Evolutionary conservation across 2,888 invertebrate species (phyloP).

Genomic region (Morpho helenor): DNA sequence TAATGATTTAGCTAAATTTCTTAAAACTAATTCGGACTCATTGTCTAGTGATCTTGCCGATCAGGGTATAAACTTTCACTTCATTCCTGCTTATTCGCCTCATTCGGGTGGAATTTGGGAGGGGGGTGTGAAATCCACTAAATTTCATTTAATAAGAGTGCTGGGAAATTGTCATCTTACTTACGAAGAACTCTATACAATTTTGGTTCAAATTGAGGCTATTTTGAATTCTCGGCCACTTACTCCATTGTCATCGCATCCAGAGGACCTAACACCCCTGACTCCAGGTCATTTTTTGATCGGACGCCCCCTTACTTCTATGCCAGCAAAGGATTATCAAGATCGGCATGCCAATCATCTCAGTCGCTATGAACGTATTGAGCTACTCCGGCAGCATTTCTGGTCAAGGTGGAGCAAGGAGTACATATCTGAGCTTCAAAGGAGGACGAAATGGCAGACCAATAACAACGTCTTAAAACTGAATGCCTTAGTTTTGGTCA

Average conservation of each 20-base stretch:
- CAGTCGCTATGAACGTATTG: too few species aligned
- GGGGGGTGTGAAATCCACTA: constrained; percentile 21
- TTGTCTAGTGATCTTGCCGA: neutral
- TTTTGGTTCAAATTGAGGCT: constrained; percentile 22
- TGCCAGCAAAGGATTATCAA: too few species aligned
- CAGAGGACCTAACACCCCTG: constrained; percentile 18
- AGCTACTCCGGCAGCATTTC: too few species aligned
- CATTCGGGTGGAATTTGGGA: constrained; percentile 25
- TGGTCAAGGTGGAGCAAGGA: too few species aligned
- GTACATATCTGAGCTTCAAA: too few species aligned
- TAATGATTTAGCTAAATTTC: constrained; percentile 1
- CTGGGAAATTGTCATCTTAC: constrained; percentile 17
- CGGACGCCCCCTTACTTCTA: constrained; percentile 19
- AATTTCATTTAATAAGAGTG: constrained; percentile 19
- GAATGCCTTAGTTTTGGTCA: too few species aligned
- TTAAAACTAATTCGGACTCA: neutral
- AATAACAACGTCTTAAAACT: too few species aligned
- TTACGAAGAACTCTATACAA: constrained; percentile 26
- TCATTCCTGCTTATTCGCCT: constrained; percentile 19
- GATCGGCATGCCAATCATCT: too few species aligned
- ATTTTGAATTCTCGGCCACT: constrained; percentile 26
- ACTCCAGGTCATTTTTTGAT: constrained; percentile 26
- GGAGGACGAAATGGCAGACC: too few species aligned
- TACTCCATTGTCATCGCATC: constrained; percentile 19
- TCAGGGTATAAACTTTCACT: constrained; percentile 25